Evolutionary conservation across 2,797 vertebrate genomes (phyloP).

Genomic region (Novumbra hubbsi): DNA sequence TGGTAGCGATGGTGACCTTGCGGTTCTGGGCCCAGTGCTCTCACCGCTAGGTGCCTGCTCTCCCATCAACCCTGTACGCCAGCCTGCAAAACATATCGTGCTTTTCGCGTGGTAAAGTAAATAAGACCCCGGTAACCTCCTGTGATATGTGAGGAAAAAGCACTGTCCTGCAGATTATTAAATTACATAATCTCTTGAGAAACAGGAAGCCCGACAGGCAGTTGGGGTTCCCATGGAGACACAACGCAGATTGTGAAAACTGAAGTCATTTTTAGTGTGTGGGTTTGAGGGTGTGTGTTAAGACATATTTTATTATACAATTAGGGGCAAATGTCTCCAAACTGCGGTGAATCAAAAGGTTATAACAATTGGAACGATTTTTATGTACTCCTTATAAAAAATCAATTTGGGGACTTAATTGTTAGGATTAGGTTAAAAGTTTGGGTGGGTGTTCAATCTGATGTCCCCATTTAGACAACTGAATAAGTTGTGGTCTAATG

Average conservation of each 20-base stretch:
- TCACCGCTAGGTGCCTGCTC: neutral
- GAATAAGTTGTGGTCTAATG: neutral
- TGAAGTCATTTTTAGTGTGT: neutral
- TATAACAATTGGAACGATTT: too few relatives aligned
- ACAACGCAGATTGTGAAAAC: neutral
- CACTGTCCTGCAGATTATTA: slow-evolving; percentile 16
- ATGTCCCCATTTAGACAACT: too few relatives aligned
- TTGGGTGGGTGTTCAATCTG: too few relatives aligned
- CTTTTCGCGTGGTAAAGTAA: slow-evolving; percentile 23
- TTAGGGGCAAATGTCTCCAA: too few relatives aligned
- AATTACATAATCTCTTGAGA: slow-evolving; percentile 27
- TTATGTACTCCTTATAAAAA: too few relatives aligned
- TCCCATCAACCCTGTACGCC: slow-evolving; percentile 1
- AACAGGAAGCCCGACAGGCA: slow-evolving; percentile 31
- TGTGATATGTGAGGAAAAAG: slow-evolving; percentile 13
- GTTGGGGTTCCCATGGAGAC: slow-evolving; percentile 31
- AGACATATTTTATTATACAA: neutral
- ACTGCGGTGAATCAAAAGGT: too few relatives aligned
- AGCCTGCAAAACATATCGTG: neutral
- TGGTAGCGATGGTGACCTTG: too few relatives aligned
- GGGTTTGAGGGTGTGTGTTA: neutral
- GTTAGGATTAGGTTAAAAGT: too few relatives aligned
- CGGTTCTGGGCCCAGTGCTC: too few relatives aligned
- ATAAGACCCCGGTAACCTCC: slow-evolving; percentile 17
- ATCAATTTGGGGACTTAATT: too few relatives aligned